phyloP scores from a whole-genome alignment of 2,113 vertebrate species.

The Prochilodus magdalenae region DNA sequence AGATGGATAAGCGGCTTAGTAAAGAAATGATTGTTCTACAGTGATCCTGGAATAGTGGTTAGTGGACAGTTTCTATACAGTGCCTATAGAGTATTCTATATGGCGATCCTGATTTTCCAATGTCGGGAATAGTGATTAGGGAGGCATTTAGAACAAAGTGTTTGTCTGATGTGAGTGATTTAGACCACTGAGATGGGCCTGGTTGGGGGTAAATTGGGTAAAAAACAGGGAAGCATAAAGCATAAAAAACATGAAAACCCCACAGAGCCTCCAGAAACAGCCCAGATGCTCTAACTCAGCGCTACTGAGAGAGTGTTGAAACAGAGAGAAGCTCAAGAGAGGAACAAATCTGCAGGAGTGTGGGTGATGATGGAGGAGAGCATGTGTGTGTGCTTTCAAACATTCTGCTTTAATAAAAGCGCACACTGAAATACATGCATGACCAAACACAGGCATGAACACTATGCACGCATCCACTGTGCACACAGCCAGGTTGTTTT shows the following conservation, averaged over 20 bases:
- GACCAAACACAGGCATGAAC: too few relatives aligned
- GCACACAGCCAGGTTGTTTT: too few relatives aligned
- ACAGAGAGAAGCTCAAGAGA: conserved; percentile 11
- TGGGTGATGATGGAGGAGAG: not conserved
- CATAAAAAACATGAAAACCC: not conserved
- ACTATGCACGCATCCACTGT: too few relatives aligned
- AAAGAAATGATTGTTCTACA: too few relatives aligned
- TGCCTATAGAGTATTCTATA: not conserved
- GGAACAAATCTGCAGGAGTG: conserved; percentile 9
- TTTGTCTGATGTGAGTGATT: not conserved
- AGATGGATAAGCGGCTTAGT: too few relatives aligned
- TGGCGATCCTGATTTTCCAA: not conserved
- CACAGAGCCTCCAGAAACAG: not conserved
- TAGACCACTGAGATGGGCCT: not conserved
- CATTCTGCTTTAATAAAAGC: too few relatives aligned
- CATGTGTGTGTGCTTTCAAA: not conserved
- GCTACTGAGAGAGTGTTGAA: not conserved
- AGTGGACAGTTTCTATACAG: not conserved
- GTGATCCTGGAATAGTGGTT: not conserved
- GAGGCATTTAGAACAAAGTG: not conserved
- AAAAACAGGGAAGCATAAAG: not conserved
- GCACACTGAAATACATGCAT: too few relatives aligned
- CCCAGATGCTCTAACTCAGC: not conserved
- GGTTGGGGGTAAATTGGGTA: not conserved
- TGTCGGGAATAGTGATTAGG: not conserved